Conservation (phyloP, 1,140 invertebrate genomes). For the Diuraphis noxia region DNA sequence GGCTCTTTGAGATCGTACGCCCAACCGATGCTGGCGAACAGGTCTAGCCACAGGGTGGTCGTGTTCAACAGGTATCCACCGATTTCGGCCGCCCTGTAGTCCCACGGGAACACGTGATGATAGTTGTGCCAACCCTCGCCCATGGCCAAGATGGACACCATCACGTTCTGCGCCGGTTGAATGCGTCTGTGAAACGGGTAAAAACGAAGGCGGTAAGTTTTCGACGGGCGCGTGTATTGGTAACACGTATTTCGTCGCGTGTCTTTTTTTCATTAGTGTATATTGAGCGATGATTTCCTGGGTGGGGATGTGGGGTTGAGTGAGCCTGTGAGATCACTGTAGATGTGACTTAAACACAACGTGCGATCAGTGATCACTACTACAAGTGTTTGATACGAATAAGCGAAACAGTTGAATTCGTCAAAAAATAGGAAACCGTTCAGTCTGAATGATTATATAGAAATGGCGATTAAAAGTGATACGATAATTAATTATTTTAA, state of each 20-base stretch:
- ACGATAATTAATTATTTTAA: not conserved
- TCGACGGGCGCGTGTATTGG: not conserved
- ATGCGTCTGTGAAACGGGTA: constrained; percentile 56
- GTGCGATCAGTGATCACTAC: too few species aligned
- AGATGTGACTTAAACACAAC: not conserved
- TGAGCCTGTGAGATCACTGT: too few species aligned
- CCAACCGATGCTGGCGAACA: constrained; percentile 73
- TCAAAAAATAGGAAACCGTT: too few species aligned
- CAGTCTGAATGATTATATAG: too few species aligned
- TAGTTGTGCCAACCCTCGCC: constrained; percentile 78
- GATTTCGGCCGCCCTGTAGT: constrained; percentile 72
- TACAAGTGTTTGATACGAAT: too few species aligned
- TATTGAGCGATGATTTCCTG: too few species aligned
- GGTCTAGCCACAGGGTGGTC: constrained; percentile 70
- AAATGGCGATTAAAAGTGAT: too few species aligned
- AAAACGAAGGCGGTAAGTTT: not conserved
- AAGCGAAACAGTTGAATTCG: too few species aligned
- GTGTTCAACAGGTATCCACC: constrained; percentile 63
- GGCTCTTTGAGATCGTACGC: constrained; percentile 76
- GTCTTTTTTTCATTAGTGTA: not conserved
- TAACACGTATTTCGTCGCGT: not conserved
- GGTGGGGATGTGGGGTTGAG: not conserved
- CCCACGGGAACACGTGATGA: constrained; percentile 79
- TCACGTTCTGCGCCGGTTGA: constrained; percentile 58
- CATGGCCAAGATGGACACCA: constrained; percentile 57